Percentiles rank a stretch among this genome's conserved stretches.
Conservation (phyloP, 1,140 invertebrate species). For the Tenebrio molitor region DNA sequence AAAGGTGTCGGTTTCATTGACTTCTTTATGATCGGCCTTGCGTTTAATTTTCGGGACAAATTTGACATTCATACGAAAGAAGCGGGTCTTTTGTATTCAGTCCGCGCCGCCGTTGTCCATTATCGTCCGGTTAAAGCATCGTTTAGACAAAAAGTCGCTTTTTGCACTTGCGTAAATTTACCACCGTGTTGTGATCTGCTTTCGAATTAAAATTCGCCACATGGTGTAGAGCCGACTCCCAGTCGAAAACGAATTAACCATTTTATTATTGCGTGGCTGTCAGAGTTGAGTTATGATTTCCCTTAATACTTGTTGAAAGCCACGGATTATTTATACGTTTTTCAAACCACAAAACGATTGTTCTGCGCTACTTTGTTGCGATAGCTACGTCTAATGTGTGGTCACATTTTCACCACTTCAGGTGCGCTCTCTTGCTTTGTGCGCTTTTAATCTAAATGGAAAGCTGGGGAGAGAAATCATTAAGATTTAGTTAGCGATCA, state of each 20-base stretch:
- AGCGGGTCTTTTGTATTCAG: background rate
- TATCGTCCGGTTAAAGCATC: too few relatives aligned
- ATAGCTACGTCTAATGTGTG: slow-evolving; percentile 1
- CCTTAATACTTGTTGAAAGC: slow-evolving; percentile 52
- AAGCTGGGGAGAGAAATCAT: slow-evolving; percentile 13
- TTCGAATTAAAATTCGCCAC: slow-evolving; percentile 53
- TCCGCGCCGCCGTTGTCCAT: background rate
- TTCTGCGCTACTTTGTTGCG: slow-evolving; percentile 10
- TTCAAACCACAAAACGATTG: slow-evolving; percentile 41
- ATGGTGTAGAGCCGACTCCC: slow-evolving; percentile 43
- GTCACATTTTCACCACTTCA: background rate
- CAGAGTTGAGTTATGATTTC: slow-evolving; percentile 51
- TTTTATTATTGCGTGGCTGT: slow-evolving; percentile 51
- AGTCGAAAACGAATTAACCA: slow-evolving; percentile 52
- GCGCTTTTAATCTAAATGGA: slow-evolving; percentile 29
- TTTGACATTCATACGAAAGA: background rate
- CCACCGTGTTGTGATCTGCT: slow-evolving; percentile 13
- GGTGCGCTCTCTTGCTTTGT: too few relatives aligned
- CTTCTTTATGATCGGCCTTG: slow-evolving; percentile 1
- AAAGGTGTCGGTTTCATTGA: slow-evolving; percentile 9
- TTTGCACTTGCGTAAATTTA: background rate
- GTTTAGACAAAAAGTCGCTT: background rate
- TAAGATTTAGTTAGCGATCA: slow-evolving; percentile 34
- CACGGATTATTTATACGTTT: slow-evolving; percentile 46
- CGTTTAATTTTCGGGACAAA: slow-evolving; percentile 2